Conservation (phyloP, 2,888 invertebrate genomes). For the Corythucha ciliata region DNA sequence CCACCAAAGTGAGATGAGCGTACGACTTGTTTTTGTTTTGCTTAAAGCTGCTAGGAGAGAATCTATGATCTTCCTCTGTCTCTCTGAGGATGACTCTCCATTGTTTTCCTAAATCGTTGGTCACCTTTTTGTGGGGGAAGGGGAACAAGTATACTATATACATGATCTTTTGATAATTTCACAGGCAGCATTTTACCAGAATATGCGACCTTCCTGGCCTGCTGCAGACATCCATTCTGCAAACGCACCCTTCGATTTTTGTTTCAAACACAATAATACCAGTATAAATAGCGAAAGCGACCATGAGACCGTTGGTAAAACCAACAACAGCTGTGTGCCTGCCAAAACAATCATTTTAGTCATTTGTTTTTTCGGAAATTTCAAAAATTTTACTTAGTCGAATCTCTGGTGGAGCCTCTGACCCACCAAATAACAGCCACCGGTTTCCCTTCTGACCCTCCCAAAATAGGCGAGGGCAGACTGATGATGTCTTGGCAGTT, state of each 20-base stretch:
- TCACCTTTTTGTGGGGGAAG: not conserved
- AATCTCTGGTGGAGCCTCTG: constrained; percentile 27
- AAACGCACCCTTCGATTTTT: constrained; percentile 17
- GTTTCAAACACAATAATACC: constrained; percentile 40
- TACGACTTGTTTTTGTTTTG: no score
- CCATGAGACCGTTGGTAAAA: constrained; percentile 48
- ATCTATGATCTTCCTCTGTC: no score
- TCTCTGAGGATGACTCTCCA: constrained; percentile 13
- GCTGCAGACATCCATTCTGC: constrained; percentile 22
- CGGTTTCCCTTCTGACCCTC: constrained; percentile 26
- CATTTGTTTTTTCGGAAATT: no score
- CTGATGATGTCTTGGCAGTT: constrained; percentile 26
- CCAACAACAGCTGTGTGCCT: constrained; percentile 42
- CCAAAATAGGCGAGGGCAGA: constrained; percentile 24
- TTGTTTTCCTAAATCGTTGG: constrained; percentile 10
- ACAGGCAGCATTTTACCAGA: constrained; percentile 21
- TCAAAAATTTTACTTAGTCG: constrained; percentile 22
- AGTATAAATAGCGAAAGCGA: constrained; percentile 61
- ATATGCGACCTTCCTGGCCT: constrained; percentile 19
- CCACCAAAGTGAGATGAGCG: no score
- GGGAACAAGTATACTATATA: not conserved
- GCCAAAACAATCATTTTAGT: constrained; percentile 19
- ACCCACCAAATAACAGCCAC: constrained; percentile 38
- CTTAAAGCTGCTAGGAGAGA: no score
- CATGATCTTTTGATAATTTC: not conserved